phyloP scores from a whole-genome alignment of 2,888 invertebrate species.

The Quadriops clusia region DNA sequence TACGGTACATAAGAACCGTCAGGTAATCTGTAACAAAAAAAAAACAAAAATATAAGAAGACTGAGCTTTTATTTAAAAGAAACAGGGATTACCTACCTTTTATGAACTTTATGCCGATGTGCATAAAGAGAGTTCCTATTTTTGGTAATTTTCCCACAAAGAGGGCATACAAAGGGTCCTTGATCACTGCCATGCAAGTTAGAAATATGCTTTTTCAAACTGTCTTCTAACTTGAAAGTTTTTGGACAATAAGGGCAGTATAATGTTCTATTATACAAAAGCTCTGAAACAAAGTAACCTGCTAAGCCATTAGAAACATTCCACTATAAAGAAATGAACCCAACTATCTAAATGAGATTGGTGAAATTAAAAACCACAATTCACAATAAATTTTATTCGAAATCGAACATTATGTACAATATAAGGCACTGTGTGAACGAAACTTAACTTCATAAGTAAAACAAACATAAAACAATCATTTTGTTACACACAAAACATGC shows the following conservation, averaged over 20 bases:
- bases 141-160: conserved; percentile 15
- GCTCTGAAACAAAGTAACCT: conserved; percentile 10
- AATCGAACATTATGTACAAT: no score
- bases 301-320: no score
- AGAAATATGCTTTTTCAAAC: conserved; percentile 17
- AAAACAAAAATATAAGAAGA: no score
- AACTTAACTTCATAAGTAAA: no score
- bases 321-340: no score
- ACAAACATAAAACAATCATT: no score
- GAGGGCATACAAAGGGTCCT: conserved; percentile 15
- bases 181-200: conserved; percentile 16
- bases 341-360: no score
- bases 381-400: no score
- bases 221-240: conserved; percentile 15
- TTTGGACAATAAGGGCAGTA: conserved; percentile 15
- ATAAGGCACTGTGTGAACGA: no score
- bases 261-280: conserved; percentile 2
- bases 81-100: conserved; percentile 8
- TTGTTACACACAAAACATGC: no score
- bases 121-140: conserved; percentile 16
- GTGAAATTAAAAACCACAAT: no score
- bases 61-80: no score
- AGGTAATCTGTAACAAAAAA: conserved; percentile 11
- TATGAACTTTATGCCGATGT: conserved; percentile 11
- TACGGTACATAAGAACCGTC: conserved; percentile 9